Conservation (phyloP, 2,113 vertebrate genomes). For the Dinomys branickii region DNA sequence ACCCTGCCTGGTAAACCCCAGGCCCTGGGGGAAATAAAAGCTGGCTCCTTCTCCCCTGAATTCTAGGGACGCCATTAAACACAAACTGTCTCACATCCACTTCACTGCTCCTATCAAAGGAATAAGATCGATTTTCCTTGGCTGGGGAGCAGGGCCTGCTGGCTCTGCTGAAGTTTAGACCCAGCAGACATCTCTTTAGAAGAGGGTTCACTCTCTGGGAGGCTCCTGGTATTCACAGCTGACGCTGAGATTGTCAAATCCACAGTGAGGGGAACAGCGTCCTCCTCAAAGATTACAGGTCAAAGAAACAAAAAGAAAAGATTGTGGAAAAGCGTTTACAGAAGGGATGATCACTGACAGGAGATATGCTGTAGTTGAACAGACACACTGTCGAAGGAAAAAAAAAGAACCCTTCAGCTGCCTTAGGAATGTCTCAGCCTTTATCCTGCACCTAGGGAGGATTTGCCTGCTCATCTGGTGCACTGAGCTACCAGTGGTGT, state of each 20-base stretch:
- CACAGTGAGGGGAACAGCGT: too few species aligned
- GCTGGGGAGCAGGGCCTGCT: not conserved
- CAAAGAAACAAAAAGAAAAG: slow-evolving; percentile 17
- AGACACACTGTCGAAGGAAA: not conserved
- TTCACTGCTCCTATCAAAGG: slow-evolving; percentile 27
- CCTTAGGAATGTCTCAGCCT: slow-evolving; percentile 44
- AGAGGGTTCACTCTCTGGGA: not conserved
- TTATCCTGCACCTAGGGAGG: not conserved
- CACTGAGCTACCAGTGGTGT: slow-evolving; percentile 17
- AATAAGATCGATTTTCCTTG: not conserved
- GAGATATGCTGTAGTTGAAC: not conserved
- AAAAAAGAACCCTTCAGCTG: not conserved
- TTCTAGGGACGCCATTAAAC: slow-evolving; percentile 54
- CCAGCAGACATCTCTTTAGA: not conserved
- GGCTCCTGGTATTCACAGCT: not conserved
- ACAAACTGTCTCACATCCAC: slow-evolving; percentile 33
- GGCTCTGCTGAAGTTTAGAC: not conserved
- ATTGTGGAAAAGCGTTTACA: slow-evolving; percentile 32
- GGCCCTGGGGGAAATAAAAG: not conserved
- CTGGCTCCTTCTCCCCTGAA: not conserved
- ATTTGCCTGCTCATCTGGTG: slow-evolving; percentile 38
- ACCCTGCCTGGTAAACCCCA: not conserved
- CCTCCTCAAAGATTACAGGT: slow-evolving; percentile 42
- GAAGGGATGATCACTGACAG: slow-evolving; percentile 11
- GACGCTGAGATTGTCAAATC: not conserved